A percentile compares a stretch with the other conserved stretches of the same genome.
Evolutionary conservation across 2,888 invertebrate genomes (phyloP).

Genomic region (Tenthredo livida): DNA sequence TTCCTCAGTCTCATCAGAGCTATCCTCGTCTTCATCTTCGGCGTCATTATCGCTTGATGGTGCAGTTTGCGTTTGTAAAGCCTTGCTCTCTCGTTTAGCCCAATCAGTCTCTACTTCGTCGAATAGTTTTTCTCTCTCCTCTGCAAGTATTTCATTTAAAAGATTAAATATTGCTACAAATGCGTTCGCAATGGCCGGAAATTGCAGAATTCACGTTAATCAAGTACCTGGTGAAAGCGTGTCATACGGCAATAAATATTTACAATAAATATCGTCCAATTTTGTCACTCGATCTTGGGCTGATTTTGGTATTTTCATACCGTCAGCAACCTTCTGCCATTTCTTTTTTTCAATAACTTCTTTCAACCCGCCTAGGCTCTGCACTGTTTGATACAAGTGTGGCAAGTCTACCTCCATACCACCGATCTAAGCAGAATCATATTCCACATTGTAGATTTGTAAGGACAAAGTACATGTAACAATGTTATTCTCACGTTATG

Average conservation of each 20-base stretch:
- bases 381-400: conserved; percentile 91
- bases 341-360: conserved; percentile 93
- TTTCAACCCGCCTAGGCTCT: conserved; percentile 91
- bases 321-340: conserved; percentile 93
- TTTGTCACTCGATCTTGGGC: conserved; percentile 90
- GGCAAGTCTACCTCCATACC: conserved; percentile 95
- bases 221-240: conserved; percentile 86
- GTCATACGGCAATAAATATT: conserved; percentile 94
- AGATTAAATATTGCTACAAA: background rate
- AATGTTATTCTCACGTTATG: background rate
- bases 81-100: conserved; percentile 83
- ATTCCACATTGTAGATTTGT: conserved; percentile 23
- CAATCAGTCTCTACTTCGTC: conserved; percentile 88
- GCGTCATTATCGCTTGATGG: conserved; percentile 71
- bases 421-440: conserved; percentile 83
- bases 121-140: conserved; percentile 87
- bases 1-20: conserved; percentile 83
- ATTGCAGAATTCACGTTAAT: background rate
- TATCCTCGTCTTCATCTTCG: conserved; percentile 78
- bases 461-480: conserved; percentile 24
- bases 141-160: conserved; percentile 74
- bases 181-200: background rate
- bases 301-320: conserved; percentile 91
- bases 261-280: conserved; percentile 93
- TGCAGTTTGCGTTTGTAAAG: conserved; percentile 76